Base-by-base conservation (phyloP, 2,888 invertebrate species). In the Strigamia transsilvanica region DNA sequence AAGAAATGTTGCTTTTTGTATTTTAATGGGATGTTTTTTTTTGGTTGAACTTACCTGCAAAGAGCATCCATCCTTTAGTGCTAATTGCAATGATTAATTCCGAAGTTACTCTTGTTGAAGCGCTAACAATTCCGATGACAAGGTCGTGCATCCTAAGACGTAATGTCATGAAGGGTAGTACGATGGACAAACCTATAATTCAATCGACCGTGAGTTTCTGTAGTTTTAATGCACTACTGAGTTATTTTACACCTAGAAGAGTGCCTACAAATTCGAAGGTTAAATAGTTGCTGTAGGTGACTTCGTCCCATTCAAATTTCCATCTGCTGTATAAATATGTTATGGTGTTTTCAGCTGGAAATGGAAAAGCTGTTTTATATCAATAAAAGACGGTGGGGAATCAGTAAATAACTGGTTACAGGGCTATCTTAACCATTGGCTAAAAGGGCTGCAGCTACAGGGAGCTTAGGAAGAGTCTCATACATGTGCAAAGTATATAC, bases 261-360 rank as follows among this genome's bases (percentile, higher is more conserved):
- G 23, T 6, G 13, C 9, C 9, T 1, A 66, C 2, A 15, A 66
- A 27, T 13, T 1, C 10, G 13, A 2, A 27, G 13, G 66, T 66
- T 23, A 15, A 23, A 23, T 27, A 66, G 27, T 66, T 66, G 23
- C 66, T 66, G 66, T 66, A 66, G 7, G 32, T 66, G 2, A 66
- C 66, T 66, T 66, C 66, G 32, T 66, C 27, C 66, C 66, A 66
- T 27, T 66, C 27, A 27, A 66, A 66, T 15, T 66, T 66, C 27
- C 23, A 66, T 15, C 66, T 66, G 7, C 13, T 12, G 12, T 66
- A 66, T 27, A 66, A 27, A 10, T 27, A 66, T 9, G 66, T 66
- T 13, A 66, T 27, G 15, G 23, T 66, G 27, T 66, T 9, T 51
- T 51, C 51, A 51, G 51, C 51, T 51, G 51, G n/a, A 51, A 51